Evolutionary conservation across 2,113 vertebrate genomes (phyloP).

Genomic region (Mus spicilegus): DNA sequence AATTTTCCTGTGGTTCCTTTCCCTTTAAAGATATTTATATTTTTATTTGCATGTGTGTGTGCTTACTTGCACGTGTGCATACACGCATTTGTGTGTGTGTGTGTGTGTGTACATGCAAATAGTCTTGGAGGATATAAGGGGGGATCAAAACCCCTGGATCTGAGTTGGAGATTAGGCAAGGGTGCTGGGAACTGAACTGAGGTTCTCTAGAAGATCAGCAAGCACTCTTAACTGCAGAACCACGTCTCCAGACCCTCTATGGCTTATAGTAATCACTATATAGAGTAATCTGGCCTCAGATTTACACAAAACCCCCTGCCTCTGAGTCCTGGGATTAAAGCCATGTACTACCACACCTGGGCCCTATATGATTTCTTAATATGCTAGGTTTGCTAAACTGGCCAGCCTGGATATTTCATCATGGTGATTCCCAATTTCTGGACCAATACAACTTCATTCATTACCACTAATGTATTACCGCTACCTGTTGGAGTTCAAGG

Average conservation of each 20-base stretch:
- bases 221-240: background rate
- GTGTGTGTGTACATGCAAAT: too few species aligned
- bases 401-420: background rate
- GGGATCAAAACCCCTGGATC: too few species aligned
- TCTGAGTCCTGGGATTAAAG: background rate
- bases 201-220: background rate
- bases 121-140: background rate
- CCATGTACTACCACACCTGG: background rate
- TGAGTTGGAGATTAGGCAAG: background rate
- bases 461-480: fast-evolving
- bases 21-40: background rate
- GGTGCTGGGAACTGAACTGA: background rate
- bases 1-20: background rate
- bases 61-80: background rate
- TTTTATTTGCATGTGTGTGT: background rate
- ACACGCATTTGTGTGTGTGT: too few species aligned
- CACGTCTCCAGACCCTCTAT: background rate
- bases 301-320: background rate
- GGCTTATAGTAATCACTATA: background rate
- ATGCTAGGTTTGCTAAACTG: fast-evolving
- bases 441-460: too few species aligned
- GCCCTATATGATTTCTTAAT: background rate
- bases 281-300: background rate
- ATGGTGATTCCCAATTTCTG: background rate
- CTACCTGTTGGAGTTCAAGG: too few species aligned